Conservation (phyloP, 2,113 vertebrate species). For the Bos javanicus region DNA sequence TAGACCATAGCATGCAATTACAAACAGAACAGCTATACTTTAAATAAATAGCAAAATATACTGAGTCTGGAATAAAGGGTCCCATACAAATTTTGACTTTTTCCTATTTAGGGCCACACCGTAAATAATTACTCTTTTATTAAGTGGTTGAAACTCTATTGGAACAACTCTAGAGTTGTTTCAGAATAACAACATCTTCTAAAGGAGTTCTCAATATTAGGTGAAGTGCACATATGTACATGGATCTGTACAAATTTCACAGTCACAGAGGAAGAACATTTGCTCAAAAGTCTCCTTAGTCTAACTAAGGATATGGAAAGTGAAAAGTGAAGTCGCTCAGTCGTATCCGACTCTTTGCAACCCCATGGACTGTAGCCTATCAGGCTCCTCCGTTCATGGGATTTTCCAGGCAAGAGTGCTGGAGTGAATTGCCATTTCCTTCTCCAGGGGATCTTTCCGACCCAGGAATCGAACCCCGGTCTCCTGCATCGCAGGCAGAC, state of each 20-base stretch:
- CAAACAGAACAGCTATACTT: neutral
- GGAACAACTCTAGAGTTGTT: neutral
- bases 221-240: neutral
- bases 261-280: neutral
- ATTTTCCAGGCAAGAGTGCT: too few relatives aligned
- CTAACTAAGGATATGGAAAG: neutral
- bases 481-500: too few relatives aligned
- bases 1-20: neutral
- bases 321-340: too few relatives aligned
- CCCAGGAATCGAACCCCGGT: too few relatives aligned
- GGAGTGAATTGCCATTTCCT: too few relatives aligned
- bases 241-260: neutral
- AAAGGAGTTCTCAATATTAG: neutral
- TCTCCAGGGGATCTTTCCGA: too few relatives aligned
- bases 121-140: neutral
- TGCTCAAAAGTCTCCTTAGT: neutral
- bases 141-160: neutral
- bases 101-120: neutral
- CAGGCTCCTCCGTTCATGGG: too few relatives aligned
- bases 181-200: neutral
- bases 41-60: neutral
- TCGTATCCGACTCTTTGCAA: too few relatives aligned
- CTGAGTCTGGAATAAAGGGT: neutral
- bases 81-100: neutral
- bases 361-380: too few relatives aligned